Conservation (phyloP, 2,797 vertebrate species). For the Danionella dracula region DNA sequence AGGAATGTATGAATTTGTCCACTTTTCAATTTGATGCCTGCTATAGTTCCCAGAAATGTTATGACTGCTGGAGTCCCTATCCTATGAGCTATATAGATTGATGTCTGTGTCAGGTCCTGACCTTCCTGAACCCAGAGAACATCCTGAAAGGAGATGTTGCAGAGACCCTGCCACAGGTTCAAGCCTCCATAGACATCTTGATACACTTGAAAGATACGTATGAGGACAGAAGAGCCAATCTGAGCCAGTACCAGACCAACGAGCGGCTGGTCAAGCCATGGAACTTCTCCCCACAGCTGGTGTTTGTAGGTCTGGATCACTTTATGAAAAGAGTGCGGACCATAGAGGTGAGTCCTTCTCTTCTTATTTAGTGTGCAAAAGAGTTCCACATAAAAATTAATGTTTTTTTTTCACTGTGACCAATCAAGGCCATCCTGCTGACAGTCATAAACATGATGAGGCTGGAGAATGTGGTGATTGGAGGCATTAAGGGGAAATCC, state of each 20-base stretch:
- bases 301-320: conserved; percentile 75
- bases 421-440: conserved; percentile 70
- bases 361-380: too few relatives aligned
- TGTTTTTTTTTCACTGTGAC: neutral
- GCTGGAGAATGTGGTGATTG: conserved; percentile 85
- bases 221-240: conserved; percentile 67
- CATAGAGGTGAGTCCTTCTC: conserved; percentile 78
- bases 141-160: conserved; percentile 80
- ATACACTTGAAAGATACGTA: conserved; percentile 68
- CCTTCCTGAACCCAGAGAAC: conserved; percentile 80
- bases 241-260: conserved; percentile 69
- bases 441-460: conserved; percentile 79
- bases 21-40: too few relatives aligned
- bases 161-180: conserved; percentile 77
- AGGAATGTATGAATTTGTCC: too few relatives aligned
- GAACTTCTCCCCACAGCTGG: conserved; percentile 64
- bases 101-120: conserved; percentile 64
- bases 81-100: too few relatives aligned
- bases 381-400: too few relatives aligned
- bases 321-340: conserved; percentile 72
- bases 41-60: too few relatives aligned
- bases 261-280: conserved; percentile 67
- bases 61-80: too few relatives aligned
- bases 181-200: conserved; percentile 65
- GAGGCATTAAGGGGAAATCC: conserved; percentile 74